Evolutionary conservation across 2,797 vertebrate species (phyloP).

Genomic region (Hephaestus fuliginosus): DNA sequence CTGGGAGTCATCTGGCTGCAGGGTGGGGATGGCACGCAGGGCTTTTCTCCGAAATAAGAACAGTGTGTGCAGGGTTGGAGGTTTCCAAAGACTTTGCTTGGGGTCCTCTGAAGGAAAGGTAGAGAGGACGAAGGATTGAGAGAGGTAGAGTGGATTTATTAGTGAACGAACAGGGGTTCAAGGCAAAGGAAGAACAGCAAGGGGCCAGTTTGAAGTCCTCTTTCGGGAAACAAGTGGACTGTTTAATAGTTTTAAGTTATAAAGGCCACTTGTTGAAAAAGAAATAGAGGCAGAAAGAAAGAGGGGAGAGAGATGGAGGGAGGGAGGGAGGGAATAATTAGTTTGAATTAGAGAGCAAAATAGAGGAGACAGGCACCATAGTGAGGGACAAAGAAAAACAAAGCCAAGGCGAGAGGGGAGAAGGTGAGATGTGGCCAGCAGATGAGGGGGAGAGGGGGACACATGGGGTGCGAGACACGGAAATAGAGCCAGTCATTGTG

Average conservation of each 20-base stretch:
- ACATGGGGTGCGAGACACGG: not conserved
- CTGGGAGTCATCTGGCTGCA: constrained; percentile 56
- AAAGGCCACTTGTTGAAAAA: constrained; percentile 15
- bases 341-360: constrained; percentile 11
- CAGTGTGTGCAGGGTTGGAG: constrained; percentile 62
- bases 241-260: constrained; percentile 33
- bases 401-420: constrained; percentile 6
- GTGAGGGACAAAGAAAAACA: constrained; percentile 26
- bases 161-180: constrained; percentile 36
- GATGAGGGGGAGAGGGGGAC: constrained; percentile 14
- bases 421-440: constrained; percentile 11
- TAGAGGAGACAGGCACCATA: constrained; percentile 22
- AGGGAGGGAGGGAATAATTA: constrained; percentile 19
- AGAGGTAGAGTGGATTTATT: constrained; percentile 45
- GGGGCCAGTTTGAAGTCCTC: constrained; percentile 24
- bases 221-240: constrained; percentile 42
- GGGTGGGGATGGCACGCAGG: constrained; percentile 48
- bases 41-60: constrained; percentile 57
- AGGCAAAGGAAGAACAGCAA: constrained; percentile 33
- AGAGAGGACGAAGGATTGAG: constrained; percentile 1
- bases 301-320: not conserved
- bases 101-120: constrained; percentile 64
- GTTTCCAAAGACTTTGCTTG: constrained; percentile 73
- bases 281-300: not conserved
- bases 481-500: constrained; percentile 27